A percentile compares a stretch with the other conserved stretches of the same genome.
phyloP scores from a whole-genome alignment of 2,888 invertebrate species.

The Drosophila atripex region DNA sequence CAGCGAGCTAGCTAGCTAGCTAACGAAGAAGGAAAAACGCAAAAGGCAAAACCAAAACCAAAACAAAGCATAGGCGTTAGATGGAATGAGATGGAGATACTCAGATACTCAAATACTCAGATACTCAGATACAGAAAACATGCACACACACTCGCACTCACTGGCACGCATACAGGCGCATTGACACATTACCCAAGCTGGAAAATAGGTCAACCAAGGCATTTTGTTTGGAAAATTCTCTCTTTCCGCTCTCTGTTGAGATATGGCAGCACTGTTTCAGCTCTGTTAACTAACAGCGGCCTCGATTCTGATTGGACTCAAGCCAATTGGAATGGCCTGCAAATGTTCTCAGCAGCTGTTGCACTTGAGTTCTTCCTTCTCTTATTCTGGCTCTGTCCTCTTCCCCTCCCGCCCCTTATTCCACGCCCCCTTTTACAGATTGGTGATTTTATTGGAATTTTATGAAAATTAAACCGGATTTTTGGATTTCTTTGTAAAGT shows the following conservation, averaged over 20 bases:
- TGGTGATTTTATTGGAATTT: constrained; percentile 56
- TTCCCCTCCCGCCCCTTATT: not conserved
- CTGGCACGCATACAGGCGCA: constrained; percentile 24
- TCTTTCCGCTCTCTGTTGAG: not conserved
- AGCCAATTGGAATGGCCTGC: constrained; percentile 18
- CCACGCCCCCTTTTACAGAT: constrained; percentile 5
- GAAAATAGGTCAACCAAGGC: constrained; percentile 77
- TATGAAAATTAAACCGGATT: constrained; percentile 73
- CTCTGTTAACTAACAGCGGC: constrained; percentile 68
- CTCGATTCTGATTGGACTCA: constrained; percentile 60
- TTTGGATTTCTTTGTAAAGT: constrained; percentile 51
- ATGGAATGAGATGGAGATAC: constrained; percentile 54
- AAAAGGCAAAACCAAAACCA: constrained; percentile 72
- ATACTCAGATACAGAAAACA: constrained; percentile 30
- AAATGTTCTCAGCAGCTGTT: constrained; percentile 38
- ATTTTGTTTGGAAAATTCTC: not conserved
- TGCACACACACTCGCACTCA: constrained; percentile 18
- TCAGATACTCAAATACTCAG: constrained; percentile 23
- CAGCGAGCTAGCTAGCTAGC: constrained; percentile 30
- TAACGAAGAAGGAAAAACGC: constrained; percentile 33
- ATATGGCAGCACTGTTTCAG: not conserved
- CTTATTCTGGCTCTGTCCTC: not conserved
- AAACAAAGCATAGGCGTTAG: constrained; percentile 71
- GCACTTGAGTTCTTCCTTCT: constrained; percentile 30
- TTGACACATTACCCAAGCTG: constrained; percentile 63